Evolutionary conservation across 2,113 vertebrate genomes (phyloP).

Genomic region (Meles meles): DNA sequence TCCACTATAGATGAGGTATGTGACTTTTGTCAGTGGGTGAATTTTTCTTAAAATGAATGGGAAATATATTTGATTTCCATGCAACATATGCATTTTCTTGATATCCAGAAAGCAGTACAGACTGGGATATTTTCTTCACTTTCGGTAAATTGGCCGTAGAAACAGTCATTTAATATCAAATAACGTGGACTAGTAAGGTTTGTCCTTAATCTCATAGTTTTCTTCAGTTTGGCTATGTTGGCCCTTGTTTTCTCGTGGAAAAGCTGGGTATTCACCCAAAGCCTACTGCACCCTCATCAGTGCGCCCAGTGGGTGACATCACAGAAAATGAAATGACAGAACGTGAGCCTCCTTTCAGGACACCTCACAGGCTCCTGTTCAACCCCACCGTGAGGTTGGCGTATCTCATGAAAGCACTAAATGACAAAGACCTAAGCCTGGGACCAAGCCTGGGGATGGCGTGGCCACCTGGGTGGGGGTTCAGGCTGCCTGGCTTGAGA

Average conservation of each 20-base stretch:
- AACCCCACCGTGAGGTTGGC: background rate
- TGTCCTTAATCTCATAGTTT: background rate
- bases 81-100: background rate
- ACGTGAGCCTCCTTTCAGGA: background rate
- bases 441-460: too few relatives aligned
- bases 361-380: too few relatives aligned
- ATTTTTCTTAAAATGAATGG: background rate
- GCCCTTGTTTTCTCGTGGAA: background rate
- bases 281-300: background rate
- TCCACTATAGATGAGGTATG: slow-evolving; percentile 76
- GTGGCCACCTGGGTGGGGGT: rapidly evolving
- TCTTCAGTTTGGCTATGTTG: background rate
- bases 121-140: background rate
- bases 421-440: rapidly evolving
- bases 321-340: background rate
- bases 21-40: background rate
- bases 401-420: background rate
- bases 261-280: background rate
- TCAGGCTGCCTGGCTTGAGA: too few relatives aligned
- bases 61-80: background rate
- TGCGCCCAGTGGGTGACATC: background rate
- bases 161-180: background rate
- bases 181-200: background rate
- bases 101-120: background rate
- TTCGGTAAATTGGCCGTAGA: background rate